Evolutionary conservation across 1,140 invertebrate genomes (phyloP).

Genomic region (Orius insidiosus): DNA sequence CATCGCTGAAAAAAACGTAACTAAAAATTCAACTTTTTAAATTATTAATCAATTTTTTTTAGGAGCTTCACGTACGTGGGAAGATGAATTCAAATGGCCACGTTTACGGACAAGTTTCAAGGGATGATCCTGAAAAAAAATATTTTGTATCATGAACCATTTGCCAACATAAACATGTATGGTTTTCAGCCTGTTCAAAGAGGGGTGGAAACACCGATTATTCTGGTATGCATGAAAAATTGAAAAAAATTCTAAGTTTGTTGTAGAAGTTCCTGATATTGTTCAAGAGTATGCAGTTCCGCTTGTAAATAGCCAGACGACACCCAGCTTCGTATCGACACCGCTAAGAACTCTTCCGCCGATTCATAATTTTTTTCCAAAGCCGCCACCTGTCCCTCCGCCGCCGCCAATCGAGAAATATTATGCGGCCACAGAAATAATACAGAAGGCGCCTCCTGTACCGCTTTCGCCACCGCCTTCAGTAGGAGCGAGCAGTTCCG

Average conservation of each 20-base stretch:
- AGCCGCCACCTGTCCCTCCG: conserved; percentile 46
- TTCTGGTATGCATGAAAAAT: background rate
- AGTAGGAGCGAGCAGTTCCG: conserved; percentile 26
- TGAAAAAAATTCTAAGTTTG: background rate
- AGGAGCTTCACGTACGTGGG: conserved; percentile 26
- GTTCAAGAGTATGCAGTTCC: conserved; percentile 39
- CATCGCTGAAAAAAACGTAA: conserved; percentile 26
- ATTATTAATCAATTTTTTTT: too few relatives aligned
- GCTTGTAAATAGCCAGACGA: conserved; percentile 22
- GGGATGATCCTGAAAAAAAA: conserved; percentile 29
- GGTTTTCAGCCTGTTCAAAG: conserved; percentile 10
- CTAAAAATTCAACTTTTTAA: too few relatives aligned
- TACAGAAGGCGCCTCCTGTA: conserved; percentile 23
- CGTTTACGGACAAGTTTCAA: conserved; percentile 34
- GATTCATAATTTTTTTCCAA: conserved; percentile 40
- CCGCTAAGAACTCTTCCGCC: conserved; percentile 30
- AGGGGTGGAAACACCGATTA: background rate
- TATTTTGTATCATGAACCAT: conserved; percentile 31
- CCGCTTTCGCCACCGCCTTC: conserved; percentile 27
- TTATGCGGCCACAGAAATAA: conserved; percentile 48
- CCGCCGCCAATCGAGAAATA: conserved; percentile 57
- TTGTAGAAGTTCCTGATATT: conserved; percentile 36
- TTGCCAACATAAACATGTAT: conserved; percentile 26
- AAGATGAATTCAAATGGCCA: conserved; percentile 31
- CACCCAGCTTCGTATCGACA: conserved; percentile 21